Percentiles rank a stretch among this genome's conserved stretches.
Evolutionary conservation across 2,113 vertebrate species (phyloP).

Genomic region (Percopsis transmontana): DNA sequence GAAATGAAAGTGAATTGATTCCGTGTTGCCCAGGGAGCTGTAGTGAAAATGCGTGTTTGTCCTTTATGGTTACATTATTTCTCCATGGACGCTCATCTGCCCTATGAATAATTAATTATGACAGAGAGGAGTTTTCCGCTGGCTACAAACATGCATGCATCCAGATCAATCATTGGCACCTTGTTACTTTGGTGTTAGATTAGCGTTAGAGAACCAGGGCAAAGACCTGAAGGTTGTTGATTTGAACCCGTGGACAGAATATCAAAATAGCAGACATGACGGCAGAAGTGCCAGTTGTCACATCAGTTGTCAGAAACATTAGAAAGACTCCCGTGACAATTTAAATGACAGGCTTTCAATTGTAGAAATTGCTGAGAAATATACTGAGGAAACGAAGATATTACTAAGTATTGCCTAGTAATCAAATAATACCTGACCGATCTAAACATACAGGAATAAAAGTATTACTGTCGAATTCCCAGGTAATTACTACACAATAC

Average conservation of each 20-base stretch:
- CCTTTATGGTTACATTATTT: conserved; percentile 53
- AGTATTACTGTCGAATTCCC: too few relatives aligned
- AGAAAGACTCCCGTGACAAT: too few relatives aligned
- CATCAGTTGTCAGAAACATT: too few relatives aligned
- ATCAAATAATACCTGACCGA: too few relatives aligned
- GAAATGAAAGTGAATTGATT: conserved; percentile 61
- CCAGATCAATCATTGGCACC: conserved; percentile 37
- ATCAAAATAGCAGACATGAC: too few relatives aligned
- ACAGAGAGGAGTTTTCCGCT: conserved; percentile 42
- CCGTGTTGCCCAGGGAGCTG: conserved; percentile 44
- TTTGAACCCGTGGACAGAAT: background rate
- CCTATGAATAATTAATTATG: conserved; percentile 68
- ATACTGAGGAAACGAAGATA: too few relatives aligned
- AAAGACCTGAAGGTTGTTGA: background rate
- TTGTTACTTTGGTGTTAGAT: conserved; percentile 24
- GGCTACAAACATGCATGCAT: conserved; percentile 42
- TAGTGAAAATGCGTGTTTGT: conserved; percentile 59
- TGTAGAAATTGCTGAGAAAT: too few relatives aligned
- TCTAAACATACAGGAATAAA: too few relatives aligned
- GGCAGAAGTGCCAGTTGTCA: too few relatives aligned
- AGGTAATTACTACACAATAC: too few relatives aligned
- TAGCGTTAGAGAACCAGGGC: background rate
- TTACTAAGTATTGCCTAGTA: too few relatives aligned
- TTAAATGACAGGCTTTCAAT: too few relatives aligned
- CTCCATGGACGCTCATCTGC: conserved; percentile 43